These are phyloP conservation scores for Orchestia grillus DNA, from an alignment of 1,140 invertebrate species.

Conservation along the genomic window DNA sequence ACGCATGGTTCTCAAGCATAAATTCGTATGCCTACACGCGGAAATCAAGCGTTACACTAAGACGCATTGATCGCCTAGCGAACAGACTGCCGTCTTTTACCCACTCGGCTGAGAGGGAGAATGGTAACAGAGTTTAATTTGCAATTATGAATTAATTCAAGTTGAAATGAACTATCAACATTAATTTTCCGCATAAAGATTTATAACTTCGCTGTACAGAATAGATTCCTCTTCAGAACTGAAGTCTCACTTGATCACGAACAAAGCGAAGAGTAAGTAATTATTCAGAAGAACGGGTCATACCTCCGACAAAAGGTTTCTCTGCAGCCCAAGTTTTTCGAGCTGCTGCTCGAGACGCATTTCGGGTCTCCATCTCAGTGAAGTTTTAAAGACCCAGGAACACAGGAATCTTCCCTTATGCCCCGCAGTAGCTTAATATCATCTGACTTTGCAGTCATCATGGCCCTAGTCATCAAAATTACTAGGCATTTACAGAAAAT, in stretches of 20 bases:
- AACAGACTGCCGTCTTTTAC: neutral
- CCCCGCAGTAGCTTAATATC: neutral
- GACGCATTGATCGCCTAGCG: neutral
- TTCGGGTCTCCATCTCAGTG: neutral
- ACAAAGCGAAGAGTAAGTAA: neutral
- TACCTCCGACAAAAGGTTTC: neutral
- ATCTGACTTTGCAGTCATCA: neutral
- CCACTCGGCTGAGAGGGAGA: too few relatives aligned
- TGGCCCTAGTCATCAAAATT: neutral
- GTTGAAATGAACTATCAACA: neutral
- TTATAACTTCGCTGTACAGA: neutral
- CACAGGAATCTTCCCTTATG: neutral
- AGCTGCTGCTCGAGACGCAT: neutral
- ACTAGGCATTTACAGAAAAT: neutral
- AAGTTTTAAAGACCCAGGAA: neutral
- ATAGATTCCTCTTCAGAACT: neutral
- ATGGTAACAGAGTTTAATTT: too few relatives aligned
- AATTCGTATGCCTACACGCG: neutral
- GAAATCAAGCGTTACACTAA: neutral
- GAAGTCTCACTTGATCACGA: neutral
- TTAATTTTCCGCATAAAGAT: neutral
- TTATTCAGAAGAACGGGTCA: neutral
- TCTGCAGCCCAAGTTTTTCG: neutral
- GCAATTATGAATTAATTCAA: neutral
- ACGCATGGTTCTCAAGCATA: neutral